These are phyloP conservation scores for Acanthopleura granulata DNA, from an alignment of 2,888 invertebrate species.

Conservation along the genomic window DNA sequence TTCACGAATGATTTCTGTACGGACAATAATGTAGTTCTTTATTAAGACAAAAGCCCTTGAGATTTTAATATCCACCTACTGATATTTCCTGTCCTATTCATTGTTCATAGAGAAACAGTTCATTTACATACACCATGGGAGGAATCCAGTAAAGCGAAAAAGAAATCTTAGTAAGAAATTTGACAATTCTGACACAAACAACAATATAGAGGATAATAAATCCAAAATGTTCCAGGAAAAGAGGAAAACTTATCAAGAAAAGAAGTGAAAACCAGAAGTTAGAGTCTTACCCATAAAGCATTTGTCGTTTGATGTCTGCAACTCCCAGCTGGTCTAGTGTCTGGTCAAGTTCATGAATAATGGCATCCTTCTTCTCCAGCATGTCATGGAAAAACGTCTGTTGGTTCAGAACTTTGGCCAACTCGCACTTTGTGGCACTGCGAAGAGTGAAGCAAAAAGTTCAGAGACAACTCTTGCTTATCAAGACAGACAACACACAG, in stretches of 20 bases:
- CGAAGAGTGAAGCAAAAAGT: constrained; percentile 9
- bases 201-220: neutral
- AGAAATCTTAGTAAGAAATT: too few relatives aligned
- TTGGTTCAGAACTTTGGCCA: constrained; percentile 68
- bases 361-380: constrained; percentile 64
- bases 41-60: too few relatives aligned
- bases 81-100: too few relatives aligned
- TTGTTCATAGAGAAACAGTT: too few relatives aligned
- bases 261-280: neutral
- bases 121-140: too few relatives aligned
- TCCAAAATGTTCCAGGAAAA: neutral
- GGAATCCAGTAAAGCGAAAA: too few relatives aligned
- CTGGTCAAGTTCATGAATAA: constrained; percentile 63
- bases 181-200: neutral
- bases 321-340: constrained; percentile 44
- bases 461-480: too few relatives aligned
- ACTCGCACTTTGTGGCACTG: constrained; percentile 67
- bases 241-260: neutral
- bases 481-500: too few relatives aligned
- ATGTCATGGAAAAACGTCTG: constrained; percentile 67
- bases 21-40: too few relatives aligned
- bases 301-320: constrained; percentile 23
- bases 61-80: too few relatives aligned
- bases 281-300: neutral
- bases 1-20: too few relatives aligned